Percentiles rank a stretch among this genome's conserved stretches.
Evolutionary conservation across 2,797 vertebrate genomes (phyloP).

Genomic region (Gallinago nigripennis): DNA sequence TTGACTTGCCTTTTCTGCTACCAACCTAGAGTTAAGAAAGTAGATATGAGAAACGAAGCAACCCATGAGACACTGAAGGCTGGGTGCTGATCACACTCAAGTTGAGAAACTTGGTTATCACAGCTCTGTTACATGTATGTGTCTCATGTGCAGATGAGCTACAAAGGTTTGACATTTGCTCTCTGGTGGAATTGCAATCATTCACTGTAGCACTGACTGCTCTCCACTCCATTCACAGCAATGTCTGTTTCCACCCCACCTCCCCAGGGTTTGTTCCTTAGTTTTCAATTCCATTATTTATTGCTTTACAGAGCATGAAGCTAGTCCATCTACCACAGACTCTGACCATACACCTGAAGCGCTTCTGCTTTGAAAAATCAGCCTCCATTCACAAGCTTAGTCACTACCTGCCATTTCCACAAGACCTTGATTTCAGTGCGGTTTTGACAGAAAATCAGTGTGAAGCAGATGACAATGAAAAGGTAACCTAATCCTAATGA

Average conservation of each 20-base stretch:
- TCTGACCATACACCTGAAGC: conserved; percentile 75
- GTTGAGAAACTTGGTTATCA: background rate
- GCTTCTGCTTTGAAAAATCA: conserved; percentile 57
- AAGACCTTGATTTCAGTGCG: conserved; percentile 66
- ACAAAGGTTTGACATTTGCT: background rate
- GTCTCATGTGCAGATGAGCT: background rate
- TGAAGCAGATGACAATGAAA: conserved; percentile 1
- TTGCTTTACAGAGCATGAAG: conserved; percentile 67
- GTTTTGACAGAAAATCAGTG: conserved; percentile 52
- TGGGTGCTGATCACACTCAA: background rate
- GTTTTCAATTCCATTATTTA: background rate
- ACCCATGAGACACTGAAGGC: background rate
- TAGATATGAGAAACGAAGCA: background rate
- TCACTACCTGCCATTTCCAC: conserved; percentile 70
- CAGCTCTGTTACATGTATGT: fast-evolving
- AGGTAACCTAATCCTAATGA: conserved; percentile 47
- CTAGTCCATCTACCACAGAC: conserved; percentile 67
- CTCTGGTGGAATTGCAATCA: fast-evolving
- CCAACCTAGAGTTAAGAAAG: background rate
- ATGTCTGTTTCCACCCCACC: background rate
- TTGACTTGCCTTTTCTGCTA: background rate
- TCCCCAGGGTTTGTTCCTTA: background rate
- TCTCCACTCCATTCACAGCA: background rate
- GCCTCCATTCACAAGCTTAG: conserved; percentile 51
- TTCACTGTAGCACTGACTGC: background rate